Conservation (phyloP, 2,113 vertebrate species). For the Gnathonemus echidnorhynchus region DNA sequence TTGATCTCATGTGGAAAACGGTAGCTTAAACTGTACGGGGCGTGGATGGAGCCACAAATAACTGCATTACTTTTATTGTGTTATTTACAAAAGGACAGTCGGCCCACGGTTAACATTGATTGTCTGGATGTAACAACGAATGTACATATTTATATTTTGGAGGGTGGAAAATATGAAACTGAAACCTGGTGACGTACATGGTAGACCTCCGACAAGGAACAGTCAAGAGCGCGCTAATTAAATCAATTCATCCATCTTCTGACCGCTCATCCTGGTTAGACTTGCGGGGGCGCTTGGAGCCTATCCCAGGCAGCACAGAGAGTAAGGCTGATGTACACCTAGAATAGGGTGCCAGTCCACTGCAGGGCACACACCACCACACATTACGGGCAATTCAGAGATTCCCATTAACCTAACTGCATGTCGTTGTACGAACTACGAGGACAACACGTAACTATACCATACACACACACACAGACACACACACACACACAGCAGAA, state of each 20-base stretch:
- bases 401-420: not conserved
- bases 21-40: not conserved
- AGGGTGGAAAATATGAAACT: not conserved
- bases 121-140: not conserved
- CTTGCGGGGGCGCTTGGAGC: not conserved
- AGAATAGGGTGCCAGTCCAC: not conserved
- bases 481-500: not conserved
- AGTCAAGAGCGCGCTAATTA: not conserved
- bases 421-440: not conserved
- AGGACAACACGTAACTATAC: not conserved
- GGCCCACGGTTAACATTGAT: not conserved
- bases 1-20: not conserved
- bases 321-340: not conserved
- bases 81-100: not conserved
- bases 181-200: not conserved
- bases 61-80: not conserved
- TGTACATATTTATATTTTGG: not conserved
- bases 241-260: not conserved
- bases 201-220: not conserved
- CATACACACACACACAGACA: not conserved
- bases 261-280: too few species aligned
- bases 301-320: not conserved
- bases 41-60: not conserved
- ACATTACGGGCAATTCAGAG: not conserved
- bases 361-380: not conserved